These are phyloP conservation scores for Hylaea fasciaria DNA, from an alignment of 2,888 invertebrate species.

Conservation along the genomic window DNA sequence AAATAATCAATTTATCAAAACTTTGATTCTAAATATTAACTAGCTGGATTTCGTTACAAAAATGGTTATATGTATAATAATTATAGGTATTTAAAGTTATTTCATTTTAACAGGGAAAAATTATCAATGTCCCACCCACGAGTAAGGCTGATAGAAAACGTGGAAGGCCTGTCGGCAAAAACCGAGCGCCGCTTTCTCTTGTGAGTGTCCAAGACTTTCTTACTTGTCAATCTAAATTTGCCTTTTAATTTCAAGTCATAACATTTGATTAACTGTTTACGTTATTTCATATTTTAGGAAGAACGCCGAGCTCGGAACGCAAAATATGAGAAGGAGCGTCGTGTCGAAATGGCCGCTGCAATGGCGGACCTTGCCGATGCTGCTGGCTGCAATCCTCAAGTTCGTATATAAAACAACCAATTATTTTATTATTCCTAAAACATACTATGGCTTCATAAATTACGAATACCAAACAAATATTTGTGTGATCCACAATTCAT, in stretches of 20 bases:
- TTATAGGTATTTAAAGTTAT: not conserved
- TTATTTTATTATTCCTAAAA: no score
- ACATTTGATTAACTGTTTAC: no score
- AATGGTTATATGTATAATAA: not conserved
- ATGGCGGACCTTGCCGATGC: constrained; percentile 52
- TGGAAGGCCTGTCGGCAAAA: constrained; percentile 59
- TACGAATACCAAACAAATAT: no score
- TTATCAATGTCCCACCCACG: constrained; percentile 7
- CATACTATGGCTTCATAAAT: no score
- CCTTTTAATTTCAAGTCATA: no score
- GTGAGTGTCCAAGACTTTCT: constrained; percentile 44
- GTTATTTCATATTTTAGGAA: constrained; percentile 43
- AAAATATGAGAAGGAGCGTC: constrained; percentile 59
- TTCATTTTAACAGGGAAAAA: not conserved
- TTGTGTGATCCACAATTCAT: not conserved
- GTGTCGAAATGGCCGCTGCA: constrained; percentile 54
- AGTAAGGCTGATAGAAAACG: constrained; percentile 44
- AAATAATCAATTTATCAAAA: no score
- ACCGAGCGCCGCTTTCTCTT: constrained; percentile 53
- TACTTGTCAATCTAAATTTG: not conserved
- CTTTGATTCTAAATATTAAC: not conserved
- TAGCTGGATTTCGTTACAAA: not conserved
- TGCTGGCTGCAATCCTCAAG: constrained; percentile 47
- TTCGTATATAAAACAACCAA: constrained; percentile 46
- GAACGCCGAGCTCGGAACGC: constrained; percentile 62